A percentile compares a stretch with the other conserved stretches of the same genome.
These are phyloP conservation scores for Therioaphis trifolii DNA, from an alignment of 2,888 invertebrate genomes.

Conservation along the genomic window DNA sequence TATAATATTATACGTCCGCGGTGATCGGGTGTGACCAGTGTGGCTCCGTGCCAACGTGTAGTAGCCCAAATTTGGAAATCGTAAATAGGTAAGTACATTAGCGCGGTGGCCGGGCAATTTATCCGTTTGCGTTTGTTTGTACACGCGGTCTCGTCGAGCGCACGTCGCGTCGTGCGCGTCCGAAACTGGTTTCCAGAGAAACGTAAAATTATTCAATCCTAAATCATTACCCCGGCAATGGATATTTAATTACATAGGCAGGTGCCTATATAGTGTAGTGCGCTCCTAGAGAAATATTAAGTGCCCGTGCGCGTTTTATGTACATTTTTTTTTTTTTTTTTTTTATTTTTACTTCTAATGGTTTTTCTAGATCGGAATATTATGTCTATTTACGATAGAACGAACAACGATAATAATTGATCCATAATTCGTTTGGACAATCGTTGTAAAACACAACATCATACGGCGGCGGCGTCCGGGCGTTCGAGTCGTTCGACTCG, in stretches of 20 bases:
- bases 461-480: too few species aligned
- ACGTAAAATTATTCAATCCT: not conserved
- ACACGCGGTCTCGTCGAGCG: not conserved
- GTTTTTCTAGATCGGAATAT: too few species aligned
- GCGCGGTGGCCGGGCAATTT: not conserved
- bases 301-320: not conserved
- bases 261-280: not conserved
- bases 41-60: not conserved
- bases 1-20: not conserved
- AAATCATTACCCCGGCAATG: not conserved
- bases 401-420: too few species aligned
- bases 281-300: too few species aligned
- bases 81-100: too few species aligned
- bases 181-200: not conserved
- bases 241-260: not conserved
- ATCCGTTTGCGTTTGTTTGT: too few species aligned
- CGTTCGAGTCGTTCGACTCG: too few species aligned
- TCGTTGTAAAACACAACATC: too few species aligned
- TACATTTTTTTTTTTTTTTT: too few species aligned
- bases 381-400: too few species aligned
- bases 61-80: not conserved
- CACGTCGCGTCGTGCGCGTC: not conserved
- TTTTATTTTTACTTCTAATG: too few species aligned
- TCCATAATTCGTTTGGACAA: too few species aligned
- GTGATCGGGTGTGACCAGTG: not conserved